Evolutionary conservation across 2,888 invertebrate genomes (phyloP).

Genomic region (Drosophila hamatofila): DNA sequence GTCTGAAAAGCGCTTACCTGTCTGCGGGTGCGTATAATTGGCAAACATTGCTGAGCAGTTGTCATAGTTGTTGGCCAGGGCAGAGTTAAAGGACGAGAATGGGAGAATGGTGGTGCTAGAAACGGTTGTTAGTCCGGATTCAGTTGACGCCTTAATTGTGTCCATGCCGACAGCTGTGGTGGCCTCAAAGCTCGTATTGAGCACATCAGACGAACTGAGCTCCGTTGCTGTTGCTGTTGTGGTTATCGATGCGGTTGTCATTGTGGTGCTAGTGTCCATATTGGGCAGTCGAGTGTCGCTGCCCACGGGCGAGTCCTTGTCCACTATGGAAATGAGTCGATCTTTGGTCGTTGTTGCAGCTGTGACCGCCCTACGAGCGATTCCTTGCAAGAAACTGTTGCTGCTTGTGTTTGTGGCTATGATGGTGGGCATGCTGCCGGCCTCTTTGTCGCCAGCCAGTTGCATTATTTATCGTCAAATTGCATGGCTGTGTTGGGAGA

Average conservation of each 20-base stretch:
- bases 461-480: conserved; percentile 46
- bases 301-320: conserved; percentile 7
- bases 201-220: conserved; percentile 30
- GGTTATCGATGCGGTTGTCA: conserved; percentile 19
- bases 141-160: not conserved
- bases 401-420: conserved; percentile 12
- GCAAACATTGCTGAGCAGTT: conserved; percentile 81
- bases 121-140: not conserved
- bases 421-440: conserved; percentile 23
- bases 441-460: conserved; percentile 33
- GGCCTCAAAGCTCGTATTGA: conserved; percentile 32
- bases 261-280: conserved; percentile 9
- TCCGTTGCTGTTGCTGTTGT: conserved; percentile 2
- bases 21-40: conserved; percentile 79
- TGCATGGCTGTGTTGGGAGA: conserved; percentile 24
- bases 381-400: conserved; percentile 12
- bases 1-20: conserved; percentile 61
- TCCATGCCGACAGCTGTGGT: conserved; percentile 18
- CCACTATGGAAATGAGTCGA: conserved; percentile 36
- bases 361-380: conserved; percentile 11
- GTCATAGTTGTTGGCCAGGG: conserved; percentile 68
- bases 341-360: not conserved
- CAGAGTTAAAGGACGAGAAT: conserved; percentile 41
- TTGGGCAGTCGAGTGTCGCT: not conserved
- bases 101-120: conserved; percentile 23